A percentile compares a stretch with the other conserved stretches of the same genome.
Evolutionary conservation across 2,888 invertebrate species (phyloP).

Genomic region (Luperina testacea): DNA sequence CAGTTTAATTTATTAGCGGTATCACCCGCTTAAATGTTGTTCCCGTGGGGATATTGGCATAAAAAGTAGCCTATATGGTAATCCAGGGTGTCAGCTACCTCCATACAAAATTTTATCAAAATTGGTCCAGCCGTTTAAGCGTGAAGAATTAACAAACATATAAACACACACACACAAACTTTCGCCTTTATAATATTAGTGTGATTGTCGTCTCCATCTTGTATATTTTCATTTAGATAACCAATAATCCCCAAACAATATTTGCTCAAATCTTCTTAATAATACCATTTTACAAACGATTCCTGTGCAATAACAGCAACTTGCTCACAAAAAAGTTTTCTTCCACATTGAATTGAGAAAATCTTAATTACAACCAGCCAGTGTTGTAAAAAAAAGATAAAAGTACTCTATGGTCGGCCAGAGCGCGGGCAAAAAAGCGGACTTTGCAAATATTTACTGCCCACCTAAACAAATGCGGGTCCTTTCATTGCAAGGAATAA

Average conservation of each 20-base stretch:
- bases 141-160: too few relatives aligned
- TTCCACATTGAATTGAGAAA: slow-evolving; percentile 11
- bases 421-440: slow-evolving; percentile 11
- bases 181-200: too few relatives aligned
- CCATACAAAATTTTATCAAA: too few relatives aligned
- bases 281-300: not conserved
- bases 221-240: not conserved
- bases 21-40: too few relatives aligned
- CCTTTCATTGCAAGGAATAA: slow-evolving; percentile 53
- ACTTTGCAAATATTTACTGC: slow-evolving; percentile 48
- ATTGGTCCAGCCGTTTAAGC: too few relatives aligned
- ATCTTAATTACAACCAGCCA: slow-evolving; percentile 37
- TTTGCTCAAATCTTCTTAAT: not conserved
- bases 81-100: too few relatives aligned
- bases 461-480: slow-evolving; percentile 49
- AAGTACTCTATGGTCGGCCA: slow-evolving; percentile 18
- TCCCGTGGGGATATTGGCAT: too few relatives aligned
- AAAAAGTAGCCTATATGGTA: too few relatives aligned
- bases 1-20: too few relatives aligned
- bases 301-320: not conserved
- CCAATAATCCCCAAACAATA: not conserved
- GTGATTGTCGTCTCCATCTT: too few relatives aligned
- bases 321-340: slow-evolving; percentile 12
- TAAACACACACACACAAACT: too few relatives aligned
- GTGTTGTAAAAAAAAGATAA: slow-evolving; percentile 28